A percentile compares a stretch with the other conserved stretches of the same genome.
phyloP scores from a whole-genome alignment of 2,888 invertebrate genomes.

The Elmis aenea region DNA sequence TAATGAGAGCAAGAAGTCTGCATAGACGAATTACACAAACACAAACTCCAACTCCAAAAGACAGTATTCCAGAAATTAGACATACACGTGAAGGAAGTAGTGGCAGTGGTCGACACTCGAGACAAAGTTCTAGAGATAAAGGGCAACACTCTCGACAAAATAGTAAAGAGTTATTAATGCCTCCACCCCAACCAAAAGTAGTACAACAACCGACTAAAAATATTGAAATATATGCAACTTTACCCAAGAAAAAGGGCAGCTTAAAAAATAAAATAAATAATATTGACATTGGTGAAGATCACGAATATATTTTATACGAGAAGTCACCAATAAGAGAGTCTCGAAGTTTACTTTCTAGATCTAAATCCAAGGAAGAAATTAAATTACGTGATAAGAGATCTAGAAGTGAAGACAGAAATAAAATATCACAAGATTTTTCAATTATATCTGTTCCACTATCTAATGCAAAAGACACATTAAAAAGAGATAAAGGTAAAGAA shows the following conservation, averaged over 20 bases:
- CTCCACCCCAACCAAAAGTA: constrained; percentile 37
- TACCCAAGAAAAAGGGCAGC: constrained; percentile 79
- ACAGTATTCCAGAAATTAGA: constrained; percentile 56
- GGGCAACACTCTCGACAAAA: constrained; percentile 60
- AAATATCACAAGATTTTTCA: constrained; percentile 66
- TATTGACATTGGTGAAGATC: constrained; percentile 67
- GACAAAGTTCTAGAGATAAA: constrained; percentile 67
- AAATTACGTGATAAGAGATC: constrained; percentile 72
- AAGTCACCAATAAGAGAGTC: constrained; percentile 65
- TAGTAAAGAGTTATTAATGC: constrained; percentile 52
- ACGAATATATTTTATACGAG: constrained; percentile 61
- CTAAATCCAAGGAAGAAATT: constrained; percentile 63
- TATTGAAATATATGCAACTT: constrained; percentile 86
- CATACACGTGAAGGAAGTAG: constrained; percentile 73
- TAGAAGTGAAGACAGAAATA: constrained; percentile 80
- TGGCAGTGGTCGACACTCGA: constrained; percentile 64
- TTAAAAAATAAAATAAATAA: constrained; percentile 58
- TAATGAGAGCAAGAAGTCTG: constrained; percentile 83
- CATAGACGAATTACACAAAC: constrained; percentile 71
- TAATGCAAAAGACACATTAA: constrained; percentile 47
- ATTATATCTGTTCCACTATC: constrained; percentile 51
- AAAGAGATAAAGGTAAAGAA: constrained; percentile 54
- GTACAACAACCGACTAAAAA: constrained; percentile 51
- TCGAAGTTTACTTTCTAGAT: constrained; percentile 62
- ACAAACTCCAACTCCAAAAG: constrained; percentile 49